A percentile compares a stretch with the other conserved stretches of the same genome.
These are phyloP conservation scores for Gorsachius goisagi DNA, from an alignment of 2,113 vertebrate species.

Conservation along the genomic window DNA sequence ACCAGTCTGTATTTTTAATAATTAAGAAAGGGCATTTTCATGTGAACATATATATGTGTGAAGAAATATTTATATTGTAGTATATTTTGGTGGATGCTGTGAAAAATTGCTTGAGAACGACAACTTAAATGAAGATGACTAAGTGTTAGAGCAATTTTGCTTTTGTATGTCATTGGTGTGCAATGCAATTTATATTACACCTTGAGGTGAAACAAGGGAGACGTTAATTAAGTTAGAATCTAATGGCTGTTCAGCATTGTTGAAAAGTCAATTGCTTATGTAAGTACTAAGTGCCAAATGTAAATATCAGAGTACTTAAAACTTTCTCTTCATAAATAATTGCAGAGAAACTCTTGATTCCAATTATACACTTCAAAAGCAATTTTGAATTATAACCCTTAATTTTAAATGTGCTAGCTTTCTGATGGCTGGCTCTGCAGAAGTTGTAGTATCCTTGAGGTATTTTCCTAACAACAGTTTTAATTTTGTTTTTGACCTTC, in stretches of 20 bases:
- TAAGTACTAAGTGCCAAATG: slow-evolving; percentile 41
- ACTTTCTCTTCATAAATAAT: slow-evolving; percentile 60
- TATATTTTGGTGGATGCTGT: neutral
- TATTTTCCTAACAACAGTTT: neutral
- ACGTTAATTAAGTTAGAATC: slow-evolving; percentile 54
- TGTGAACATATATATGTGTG: neutral
- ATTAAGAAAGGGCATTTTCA: neutral
- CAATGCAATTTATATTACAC: slow-evolving; percentile 36
- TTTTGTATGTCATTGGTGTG: neutral
- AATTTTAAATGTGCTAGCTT: neutral
- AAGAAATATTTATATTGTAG: neutral
- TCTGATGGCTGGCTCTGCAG: neutral
- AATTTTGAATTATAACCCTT: slow-evolving; percentile 39
- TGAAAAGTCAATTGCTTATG: slow-evolving; percentile 60
- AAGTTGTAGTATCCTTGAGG: slow-evolving; percentile 7
- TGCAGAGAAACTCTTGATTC: slow-evolving; percentile 44
- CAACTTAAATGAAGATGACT: neutral
- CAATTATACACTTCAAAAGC: slow-evolving; percentile 57
- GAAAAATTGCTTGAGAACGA: neutral
- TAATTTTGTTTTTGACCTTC: slow-evolving; percentile 8
- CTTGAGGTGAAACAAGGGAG: slow-evolving; percentile 42
- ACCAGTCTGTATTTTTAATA: neutral
- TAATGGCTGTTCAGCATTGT: slow-evolving; percentile 48
- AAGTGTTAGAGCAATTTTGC: neutral
- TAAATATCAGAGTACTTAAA: slow-evolving; percentile 60